A percentile compares a stretch with the other conserved stretches of the same genome.
phyloP scores from a whole-genome alignment of 2,888 invertebrate species.

The Poecilobothrus nobilitatus region DNA sequence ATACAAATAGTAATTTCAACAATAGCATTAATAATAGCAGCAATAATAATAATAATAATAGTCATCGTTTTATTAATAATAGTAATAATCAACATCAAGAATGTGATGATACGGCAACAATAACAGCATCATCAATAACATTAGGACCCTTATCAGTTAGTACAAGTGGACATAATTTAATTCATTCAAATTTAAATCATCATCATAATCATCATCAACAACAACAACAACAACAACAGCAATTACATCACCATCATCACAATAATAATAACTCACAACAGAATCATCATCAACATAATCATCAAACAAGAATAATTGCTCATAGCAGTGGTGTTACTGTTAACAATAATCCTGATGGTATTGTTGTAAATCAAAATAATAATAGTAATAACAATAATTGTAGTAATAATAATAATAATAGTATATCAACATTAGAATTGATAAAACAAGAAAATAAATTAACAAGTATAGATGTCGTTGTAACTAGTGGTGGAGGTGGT shows the following conservation, averaged over 20 bases:
- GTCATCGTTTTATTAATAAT: conserved; percentile 9
- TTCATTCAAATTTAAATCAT: conserved; percentile 15
- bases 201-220: conserved; percentile 21
- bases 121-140: conserved; percentile 23
- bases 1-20: conserved; percentile 4
- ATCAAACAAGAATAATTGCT: conserved; percentile 11
- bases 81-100: conserved; percentile 18
- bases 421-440: conserved; percentile 20
- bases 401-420: conserved; percentile 14
- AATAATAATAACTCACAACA: conserved; percentile 17
- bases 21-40: not conserved
- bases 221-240: conserved; percentile 22
- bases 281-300: conserved; percentile 17
- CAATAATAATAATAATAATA: not conserved
- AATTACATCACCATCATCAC: conserved; percentile 17
- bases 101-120: conserved; percentile 26
- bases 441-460: conserved; percentile 26
- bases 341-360: not conserved
- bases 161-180: conserved; percentile 18
- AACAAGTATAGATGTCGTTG: conserved; percentile 20
- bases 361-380: conserved; percentile 14
- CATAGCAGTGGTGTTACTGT: conserved; percentile 1
- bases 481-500: conserved; percentile 9
- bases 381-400: not conserved
- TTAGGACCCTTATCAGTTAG: conserved; percentile 21